Base-by-base conservation (phyloP, 1,140 invertebrate genomes). In the Paraescarpia echinospica region DNA sequence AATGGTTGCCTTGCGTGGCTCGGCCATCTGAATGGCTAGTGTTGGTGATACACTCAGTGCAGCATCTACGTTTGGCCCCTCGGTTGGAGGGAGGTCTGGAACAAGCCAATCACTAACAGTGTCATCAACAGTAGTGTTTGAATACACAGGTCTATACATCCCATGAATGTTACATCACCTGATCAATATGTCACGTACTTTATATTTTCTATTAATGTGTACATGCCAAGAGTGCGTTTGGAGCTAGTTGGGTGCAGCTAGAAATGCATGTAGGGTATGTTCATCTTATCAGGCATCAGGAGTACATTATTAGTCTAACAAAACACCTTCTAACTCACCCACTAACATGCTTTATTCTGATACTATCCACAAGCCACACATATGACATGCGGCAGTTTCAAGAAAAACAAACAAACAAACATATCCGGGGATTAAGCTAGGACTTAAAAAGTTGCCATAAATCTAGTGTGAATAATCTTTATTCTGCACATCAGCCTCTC, bases 1-100 rank as follows among this genome's bases (percentile, higher is more conserved):
- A 94, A 98, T 98, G 14, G 97, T 97, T 41, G 97, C 96, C 95
- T 98, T 98, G 92, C 97, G 96, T 89, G 97, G 96, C 93, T 97
- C 96, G 93, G 95, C 93, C 51, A 94, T 92, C 91, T 95, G 94
- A 91, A 93, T 92, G 34, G 95, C 95, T 93, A 95, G 94, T 22
- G 95, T 94, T 9, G 96, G 95, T n/a, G 96, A 96, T 90, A 95
- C 95, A 93, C 96, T 95, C 1, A 97, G 94, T 48, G 96, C 96
- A 41, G 95, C 94, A 48, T 97, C 96, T 77, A 97, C 96, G 95
- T 95, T 97, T 9, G 97, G 97, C 9, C 91, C 91, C 33, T 91
- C 35, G 14, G 8, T 90, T 90, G 89, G 89, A 18, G 59, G 59
- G 14, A 77, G 59, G 33, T 90, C 89, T 90, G 14, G 14, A 34